Conservation (phyloP, 2,113 vertebrate genomes). For the Pomatorhinus ruficollis region DNA sequence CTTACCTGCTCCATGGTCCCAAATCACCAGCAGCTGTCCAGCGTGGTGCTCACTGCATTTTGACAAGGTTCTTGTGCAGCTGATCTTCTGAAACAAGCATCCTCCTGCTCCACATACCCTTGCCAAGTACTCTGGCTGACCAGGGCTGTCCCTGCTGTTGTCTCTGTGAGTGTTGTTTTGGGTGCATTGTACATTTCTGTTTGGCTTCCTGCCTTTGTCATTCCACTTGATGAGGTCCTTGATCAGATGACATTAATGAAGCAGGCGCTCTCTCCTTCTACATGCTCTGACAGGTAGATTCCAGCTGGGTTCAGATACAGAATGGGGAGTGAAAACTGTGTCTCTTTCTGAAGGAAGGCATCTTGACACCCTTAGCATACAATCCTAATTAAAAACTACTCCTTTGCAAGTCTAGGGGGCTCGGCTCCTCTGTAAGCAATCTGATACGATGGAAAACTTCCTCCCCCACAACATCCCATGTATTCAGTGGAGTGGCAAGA, state of each 20-base stretch:
- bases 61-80: neutral
- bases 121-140: neutral
- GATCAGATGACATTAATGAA: neutral
- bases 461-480: accelerated
- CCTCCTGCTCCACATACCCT: accelerated
- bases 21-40: neutral
- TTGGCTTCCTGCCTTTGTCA: neutral
- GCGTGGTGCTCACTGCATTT: neutral
- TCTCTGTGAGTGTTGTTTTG: accelerated
- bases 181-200: neutral
- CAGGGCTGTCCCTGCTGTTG: neutral
- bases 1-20: neutral
- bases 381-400: neutral
- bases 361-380: neutral
- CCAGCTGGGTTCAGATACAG: neutral
- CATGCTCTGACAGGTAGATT: neutral
- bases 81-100: neutral
- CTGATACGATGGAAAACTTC: neutral
- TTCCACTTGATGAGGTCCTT: neutral
- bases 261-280: neutral
- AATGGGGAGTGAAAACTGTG: neutral
- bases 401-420: neutral
- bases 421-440: neutral
- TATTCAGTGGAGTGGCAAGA: neutral
- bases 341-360: neutral